Percentiles rank a stretch among this genome's conserved stretches.
These are phyloP conservation scores for Ctenoplectra terminalis DNA, from an alignment of 1,140 invertebrate genomes.

Conservation along the genomic window DNA sequence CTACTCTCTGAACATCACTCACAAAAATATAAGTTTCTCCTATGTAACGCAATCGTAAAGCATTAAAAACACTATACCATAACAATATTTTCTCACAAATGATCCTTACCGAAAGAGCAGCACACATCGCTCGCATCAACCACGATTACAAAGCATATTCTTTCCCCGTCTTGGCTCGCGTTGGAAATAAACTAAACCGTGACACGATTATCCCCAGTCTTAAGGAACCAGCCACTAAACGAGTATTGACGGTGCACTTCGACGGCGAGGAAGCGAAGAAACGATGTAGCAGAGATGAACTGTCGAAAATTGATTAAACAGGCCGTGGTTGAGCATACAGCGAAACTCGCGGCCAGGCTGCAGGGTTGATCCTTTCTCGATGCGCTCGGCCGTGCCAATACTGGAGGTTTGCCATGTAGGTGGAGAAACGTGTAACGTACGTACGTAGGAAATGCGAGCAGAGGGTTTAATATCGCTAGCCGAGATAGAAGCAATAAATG, in stretches of 20 bases:
- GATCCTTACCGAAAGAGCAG: too few species aligned
- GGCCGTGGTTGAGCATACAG: background rate
- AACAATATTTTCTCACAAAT: too few species aligned
- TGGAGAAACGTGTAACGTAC: slow-evolving; percentile 50
- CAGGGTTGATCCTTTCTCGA: slow-evolving; percentile 11
- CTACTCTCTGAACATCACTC: too few species aligned
- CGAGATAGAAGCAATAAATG: slow-evolving; percentile 80
- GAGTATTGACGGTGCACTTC: too few species aligned
- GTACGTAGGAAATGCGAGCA: slow-evolving; percentile 65
- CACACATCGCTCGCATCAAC: too few species aligned
- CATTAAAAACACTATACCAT: too few species aligned
- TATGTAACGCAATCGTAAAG: too few species aligned
- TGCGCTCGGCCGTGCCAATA: slow-evolving; percentile 37
- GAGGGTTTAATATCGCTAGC: slow-evolving; percentile 67
- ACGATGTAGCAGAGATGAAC: background rate
- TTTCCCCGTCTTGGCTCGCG: too few species aligned
- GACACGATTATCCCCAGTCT: background rate
- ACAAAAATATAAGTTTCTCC: too few species aligned
- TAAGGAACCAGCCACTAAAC: background rate
- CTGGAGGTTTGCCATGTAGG: slow-evolving; percentile 30
- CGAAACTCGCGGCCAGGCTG: background rate
- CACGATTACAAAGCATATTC: too few species aligned
- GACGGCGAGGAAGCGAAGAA: background rate
- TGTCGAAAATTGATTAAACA: slow-evolving; percentile 8
- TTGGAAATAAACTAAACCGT: too few species aligned